These are phyloP conservation scores for Erebia epiphron DNA, from an alignment of 2,888 invertebrate species.

Conservation along the genomic window DNA sequence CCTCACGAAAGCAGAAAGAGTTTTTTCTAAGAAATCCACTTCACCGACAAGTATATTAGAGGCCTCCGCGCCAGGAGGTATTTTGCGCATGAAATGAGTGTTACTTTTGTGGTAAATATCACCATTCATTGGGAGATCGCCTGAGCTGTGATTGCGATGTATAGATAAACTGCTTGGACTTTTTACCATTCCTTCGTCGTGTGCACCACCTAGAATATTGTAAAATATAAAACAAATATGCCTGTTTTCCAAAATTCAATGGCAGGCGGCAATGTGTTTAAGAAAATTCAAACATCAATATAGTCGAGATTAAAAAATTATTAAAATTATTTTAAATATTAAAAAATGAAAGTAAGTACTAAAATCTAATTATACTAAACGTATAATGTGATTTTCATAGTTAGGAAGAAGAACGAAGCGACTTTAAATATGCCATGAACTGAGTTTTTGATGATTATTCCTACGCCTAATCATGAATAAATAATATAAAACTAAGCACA, in stretches of 20 bases:
- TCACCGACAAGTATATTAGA: constrained; percentile 99
- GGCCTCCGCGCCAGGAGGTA: constrained; percentile 97
- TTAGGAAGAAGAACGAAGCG: not conserved
- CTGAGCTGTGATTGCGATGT: constrained; percentile 89
- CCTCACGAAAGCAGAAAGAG: constrained; percentile 96
- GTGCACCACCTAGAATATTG: constrained; percentile 61
- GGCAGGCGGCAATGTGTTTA: not conserved
- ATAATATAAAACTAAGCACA: constrained; percentile 29
- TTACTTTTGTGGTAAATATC: constrained; percentile 91
- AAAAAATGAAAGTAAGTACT: not conserved
- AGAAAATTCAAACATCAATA: constrained; percentile 24
- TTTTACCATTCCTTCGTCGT: constrained; percentile 86
- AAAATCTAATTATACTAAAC: not conserved
- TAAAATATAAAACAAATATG: not conserved
- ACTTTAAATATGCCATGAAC: not conserved
- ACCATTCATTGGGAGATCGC: constrained; percentile 83
- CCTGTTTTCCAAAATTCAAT: not conserved
- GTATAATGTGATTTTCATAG: not conserved
- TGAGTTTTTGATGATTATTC: not conserved
- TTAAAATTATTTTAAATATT: constrained; percentile 3
- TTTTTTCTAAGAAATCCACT: constrained; percentile 96
- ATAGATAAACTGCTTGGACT: constrained; percentile 93
- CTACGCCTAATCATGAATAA: not conserved
- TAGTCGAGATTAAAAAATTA: constrained; percentile 6
- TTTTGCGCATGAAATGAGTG: constrained; percentile 97